A percentile compares a stretch with the other conserved stretches of the same genome.
Conservation (phyloP, 1,140 invertebrate genomes). For the Limonius californicus region DNA sequence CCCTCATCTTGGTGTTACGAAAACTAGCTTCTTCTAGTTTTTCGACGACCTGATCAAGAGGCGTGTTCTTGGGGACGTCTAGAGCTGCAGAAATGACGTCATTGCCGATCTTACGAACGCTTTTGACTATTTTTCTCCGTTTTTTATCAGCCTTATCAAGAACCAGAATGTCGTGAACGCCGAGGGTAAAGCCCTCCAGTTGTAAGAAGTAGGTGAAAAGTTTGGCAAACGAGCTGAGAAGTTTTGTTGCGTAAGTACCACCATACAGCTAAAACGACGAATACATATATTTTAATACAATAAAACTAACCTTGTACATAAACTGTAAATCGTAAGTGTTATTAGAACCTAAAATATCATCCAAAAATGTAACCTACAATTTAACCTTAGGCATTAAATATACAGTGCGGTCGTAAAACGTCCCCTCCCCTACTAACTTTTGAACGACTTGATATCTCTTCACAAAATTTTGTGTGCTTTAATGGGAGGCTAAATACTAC, state of each 20-base stretch:
- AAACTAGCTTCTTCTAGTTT: constrained; percentile 69
- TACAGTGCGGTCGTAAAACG: too few species aligned
- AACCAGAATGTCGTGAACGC: constrained; percentile 92
- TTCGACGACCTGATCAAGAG: constrained; percentile 55
- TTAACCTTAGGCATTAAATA: too few species aligned
- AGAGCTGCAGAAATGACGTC: constrained; percentile 69
- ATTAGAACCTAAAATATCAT: too few species aligned
- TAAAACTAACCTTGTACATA: too few species aligned
- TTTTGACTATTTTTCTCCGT: constrained; percentile 66
- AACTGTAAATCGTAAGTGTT: too few species aligned
- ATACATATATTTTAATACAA: too few species aligned
- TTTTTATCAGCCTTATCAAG: constrained; percentile 65
- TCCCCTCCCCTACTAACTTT: too few species aligned
- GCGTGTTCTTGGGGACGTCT: constrained; percentile 58
- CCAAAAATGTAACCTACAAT: too few species aligned
- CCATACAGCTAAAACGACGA: constrained; percentile 83
- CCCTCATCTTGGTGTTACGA: constrained; percentile 71
- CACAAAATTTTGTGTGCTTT: too few species aligned
- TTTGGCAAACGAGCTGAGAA: constrained; percentile 87
- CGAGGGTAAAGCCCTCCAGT: constrained; percentile 88
- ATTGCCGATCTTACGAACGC: constrained; percentile 56
- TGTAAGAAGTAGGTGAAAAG: constrained; percentile 91
- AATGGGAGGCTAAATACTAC: too few species aligned
- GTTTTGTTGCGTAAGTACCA: constrained; percentile 69
- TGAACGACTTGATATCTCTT: too few species aligned